Evolutionary conservation across 2,113 vertebrate genomes (phyloP).

Genomic region (Chloebia gouldiae): DNA sequence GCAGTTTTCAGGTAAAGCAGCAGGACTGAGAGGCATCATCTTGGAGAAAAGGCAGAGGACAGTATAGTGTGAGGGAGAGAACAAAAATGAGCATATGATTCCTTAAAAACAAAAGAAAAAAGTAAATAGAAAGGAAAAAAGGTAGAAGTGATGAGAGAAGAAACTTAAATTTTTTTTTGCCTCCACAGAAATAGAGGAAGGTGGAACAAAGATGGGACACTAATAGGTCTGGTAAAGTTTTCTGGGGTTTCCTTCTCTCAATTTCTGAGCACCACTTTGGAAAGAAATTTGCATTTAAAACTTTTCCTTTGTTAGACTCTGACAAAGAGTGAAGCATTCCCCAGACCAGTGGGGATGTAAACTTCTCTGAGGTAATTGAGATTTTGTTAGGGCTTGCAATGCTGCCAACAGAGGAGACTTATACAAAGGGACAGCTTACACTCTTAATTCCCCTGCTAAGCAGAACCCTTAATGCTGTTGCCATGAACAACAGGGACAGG

Average conservation of each 20-base stretch:
- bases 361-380: background rate
- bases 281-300: background rate
- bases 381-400: slow-evolving; percentile 52
- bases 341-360: background rate
- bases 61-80: background rate
- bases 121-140: background rate
- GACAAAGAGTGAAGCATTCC: background rate
- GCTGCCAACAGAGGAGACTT: slow-evolving; percentile 24
- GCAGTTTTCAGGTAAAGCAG: background rate
- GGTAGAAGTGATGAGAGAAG: background rate
- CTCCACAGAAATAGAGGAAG: background rate
- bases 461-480: slow-evolving; percentile 38
- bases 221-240: background rate
- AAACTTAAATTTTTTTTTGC: background rate
- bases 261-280: background rate
- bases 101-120: background rate
- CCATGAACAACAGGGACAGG: slow-evolving; percentile 1
- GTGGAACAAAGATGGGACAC: background rate
- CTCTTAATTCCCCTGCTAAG: slow-evolving; percentile 30
- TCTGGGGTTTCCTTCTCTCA: background rate
- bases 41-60: background rate
- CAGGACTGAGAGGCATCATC: background rate
- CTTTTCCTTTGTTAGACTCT: background rate
- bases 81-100: background rate
- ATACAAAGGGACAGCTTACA: slow-evolving; percentile 24